phyloP scores from a whole-genome alignment of 2,113 vertebrate genomes.

The Cololabis saira region DNA sequence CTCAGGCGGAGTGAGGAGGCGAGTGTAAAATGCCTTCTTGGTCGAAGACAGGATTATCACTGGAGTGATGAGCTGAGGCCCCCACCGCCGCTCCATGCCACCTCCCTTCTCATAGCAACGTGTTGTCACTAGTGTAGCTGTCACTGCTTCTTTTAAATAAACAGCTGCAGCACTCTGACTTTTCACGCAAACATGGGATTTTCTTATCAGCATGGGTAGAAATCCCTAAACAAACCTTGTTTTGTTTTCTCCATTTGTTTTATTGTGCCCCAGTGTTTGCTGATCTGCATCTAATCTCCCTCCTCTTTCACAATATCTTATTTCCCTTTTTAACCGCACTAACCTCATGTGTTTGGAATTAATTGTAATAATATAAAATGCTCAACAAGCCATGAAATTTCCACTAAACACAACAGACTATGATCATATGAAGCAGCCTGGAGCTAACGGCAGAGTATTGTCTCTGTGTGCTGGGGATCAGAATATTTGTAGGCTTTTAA shows the following conservation, averaged over 20 bases:
- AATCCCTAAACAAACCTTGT: no score
- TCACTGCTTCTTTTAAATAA: constrained; percentile 12
- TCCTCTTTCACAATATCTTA: neutral
- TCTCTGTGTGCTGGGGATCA: neutral
- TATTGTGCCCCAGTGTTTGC: neutral
- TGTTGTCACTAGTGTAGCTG: neutral
- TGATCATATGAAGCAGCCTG: no score
- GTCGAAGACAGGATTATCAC: constrained; percentile 57
- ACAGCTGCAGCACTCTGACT: neutral
- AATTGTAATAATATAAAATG: neutral
- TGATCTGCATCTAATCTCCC: constrained; percentile 2
- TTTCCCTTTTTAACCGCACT: neutral
- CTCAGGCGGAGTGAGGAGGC: constrained; percentile 50
- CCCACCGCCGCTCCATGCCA: constrained; percentile 36
- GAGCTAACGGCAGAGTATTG: no score
- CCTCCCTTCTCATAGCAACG: constrained; percentile 32
- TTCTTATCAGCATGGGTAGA: neutral
- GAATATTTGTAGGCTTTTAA: neutral
- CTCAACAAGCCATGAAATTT: neutral
- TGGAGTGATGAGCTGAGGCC: constrained; percentile 28
- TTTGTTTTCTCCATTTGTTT: neutral
- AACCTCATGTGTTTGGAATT: no score
- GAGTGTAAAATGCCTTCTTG: constrained; percentile 57
- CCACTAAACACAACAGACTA: neutral
- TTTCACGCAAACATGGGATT: neutral